Percentiles rank a stretch among this genome's conserved stretches.
Conservation (phyloP, 2,888 invertebrate species). For the Erebia palarica region DNA sequence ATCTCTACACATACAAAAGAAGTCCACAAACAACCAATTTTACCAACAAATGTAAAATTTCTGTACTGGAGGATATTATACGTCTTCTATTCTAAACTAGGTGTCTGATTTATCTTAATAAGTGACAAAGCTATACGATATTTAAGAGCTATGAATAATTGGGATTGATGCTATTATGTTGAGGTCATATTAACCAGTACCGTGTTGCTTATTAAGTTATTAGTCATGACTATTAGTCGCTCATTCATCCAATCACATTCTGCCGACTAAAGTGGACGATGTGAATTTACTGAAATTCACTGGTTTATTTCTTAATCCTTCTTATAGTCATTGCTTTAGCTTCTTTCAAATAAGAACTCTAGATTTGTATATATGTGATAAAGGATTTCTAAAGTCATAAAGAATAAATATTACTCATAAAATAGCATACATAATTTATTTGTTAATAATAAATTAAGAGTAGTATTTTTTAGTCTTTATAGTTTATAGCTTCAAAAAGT, state of each 20-base stretch:
- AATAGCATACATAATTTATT: too few relatives aligned
- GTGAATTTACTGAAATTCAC: background rate
- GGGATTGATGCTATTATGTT: background rate
- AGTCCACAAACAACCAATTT: too few relatives aligned
- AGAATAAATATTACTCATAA: too few relatives aligned
- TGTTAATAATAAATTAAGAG: too few relatives aligned
- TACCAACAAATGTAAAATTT: too few relatives aligned
- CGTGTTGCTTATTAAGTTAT: slow-evolving; percentile 7
- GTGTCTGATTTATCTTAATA: background rate
- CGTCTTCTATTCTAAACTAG: background rate
- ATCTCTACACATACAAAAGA: too few relatives aligned
- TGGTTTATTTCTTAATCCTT: slow-evolving; percentile 12
- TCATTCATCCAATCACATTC: slow-evolving; percentile 8
- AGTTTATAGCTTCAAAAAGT: background rate
- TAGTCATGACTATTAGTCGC: slow-evolving; percentile 11
- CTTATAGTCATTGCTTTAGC: background rate
- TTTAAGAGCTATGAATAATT: background rate
- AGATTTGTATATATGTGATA: background rate
- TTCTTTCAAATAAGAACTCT: background rate
- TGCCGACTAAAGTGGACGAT: slow-evolving; percentile 3
- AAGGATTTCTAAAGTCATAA: too few relatives aligned
- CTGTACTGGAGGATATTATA: too few relatives aligned
- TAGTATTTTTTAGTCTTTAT: too few relatives aligned
- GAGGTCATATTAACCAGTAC: slow-evolving; percentile 8
- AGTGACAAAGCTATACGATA: background rate